phyloP scores from a whole-genome alignment of 2,888 invertebrate genomes.

The Hyppa rectilinea region DNA sequence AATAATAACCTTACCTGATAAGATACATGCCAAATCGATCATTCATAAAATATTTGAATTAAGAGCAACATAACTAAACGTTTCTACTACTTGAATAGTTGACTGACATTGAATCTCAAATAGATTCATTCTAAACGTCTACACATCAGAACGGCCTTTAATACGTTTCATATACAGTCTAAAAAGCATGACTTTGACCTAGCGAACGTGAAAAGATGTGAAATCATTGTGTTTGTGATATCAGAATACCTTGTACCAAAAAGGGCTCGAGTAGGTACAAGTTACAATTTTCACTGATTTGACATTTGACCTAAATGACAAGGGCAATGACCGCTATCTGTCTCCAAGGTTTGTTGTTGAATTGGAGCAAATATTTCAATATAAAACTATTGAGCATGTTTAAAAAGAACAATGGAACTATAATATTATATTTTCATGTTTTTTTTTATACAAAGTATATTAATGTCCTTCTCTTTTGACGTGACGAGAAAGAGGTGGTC shows the following conservation, averaged over 20 bases:
- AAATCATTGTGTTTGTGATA: slow-evolving; percentile 40
- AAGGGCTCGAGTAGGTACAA: slow-evolving; percentile 47
- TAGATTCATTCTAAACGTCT: slow-evolving; percentile 34
- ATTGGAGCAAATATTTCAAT: slow-evolving; percentile 15
- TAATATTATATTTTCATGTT: too few relatives aligned
- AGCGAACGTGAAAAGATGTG: slow-evolving; percentile 46
- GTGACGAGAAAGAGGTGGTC: too few relatives aligned
- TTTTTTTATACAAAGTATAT: too few relatives aligned
- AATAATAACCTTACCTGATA: too few relatives aligned
- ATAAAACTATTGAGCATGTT: not conserved
- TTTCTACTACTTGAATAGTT: slow-evolving; percentile 24
- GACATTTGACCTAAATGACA: slow-evolving; percentile 39
- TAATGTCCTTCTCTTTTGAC: too few relatives aligned
- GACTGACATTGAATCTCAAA: slow-evolving; percentile 56
- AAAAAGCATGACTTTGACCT: slow-evolving; percentile 58
- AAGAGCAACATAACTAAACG: slow-evolving; percentile 30
- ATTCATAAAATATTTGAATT: too few relatives aligned
- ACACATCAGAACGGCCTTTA: slow-evolving; percentile 48
- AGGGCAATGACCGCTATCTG: slow-evolving; percentile 41
- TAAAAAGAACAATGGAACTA: not conserved
- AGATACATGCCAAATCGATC: not conserved
- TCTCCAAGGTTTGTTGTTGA: slow-evolving; percentile 31
- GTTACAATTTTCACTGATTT: slow-evolving; percentile 20
- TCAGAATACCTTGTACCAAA: slow-evolving; percentile 54
- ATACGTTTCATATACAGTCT: slow-evolving; percentile 16